Conservation (phyloP, 2,888 invertebrate species). For the Limnephilus auricula region DNA sequence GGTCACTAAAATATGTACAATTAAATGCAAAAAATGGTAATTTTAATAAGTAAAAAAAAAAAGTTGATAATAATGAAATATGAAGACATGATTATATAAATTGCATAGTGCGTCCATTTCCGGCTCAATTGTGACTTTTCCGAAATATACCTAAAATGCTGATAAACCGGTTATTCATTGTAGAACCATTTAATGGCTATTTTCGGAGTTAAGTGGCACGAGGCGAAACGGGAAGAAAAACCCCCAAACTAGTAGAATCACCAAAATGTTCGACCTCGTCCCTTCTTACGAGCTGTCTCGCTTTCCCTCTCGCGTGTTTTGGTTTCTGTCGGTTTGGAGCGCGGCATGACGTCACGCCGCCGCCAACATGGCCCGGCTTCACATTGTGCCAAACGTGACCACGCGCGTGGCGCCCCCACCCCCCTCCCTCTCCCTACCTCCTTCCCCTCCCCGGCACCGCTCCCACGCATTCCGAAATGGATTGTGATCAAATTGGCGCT, state of each 20-base stretch:
- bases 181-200: neutral
- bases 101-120: neutral
- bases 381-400: constrained; percentile 56
- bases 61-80: too few species aligned
- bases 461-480: constrained; percentile 14
- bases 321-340: neutral
- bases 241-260: neutral
- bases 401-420: constrained; percentile 43
- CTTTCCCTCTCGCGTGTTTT: neutral
- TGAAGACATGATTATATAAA: too few species aligned
- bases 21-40: too few species aligned
- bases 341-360: constrained; percentile 40
- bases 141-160: neutral
- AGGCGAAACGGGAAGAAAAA: neutral
- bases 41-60: too few species aligned
- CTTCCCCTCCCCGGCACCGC: neutral
- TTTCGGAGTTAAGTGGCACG: neutral
- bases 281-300: neutral
- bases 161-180: neutral
- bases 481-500: constrained; percentile 4
- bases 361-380: constrained; percentile 16
- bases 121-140: too few species aligned
- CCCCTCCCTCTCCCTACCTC: neutral
- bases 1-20: too few species aligned
- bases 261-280: neutral